Evolutionary conservation across 2,797 vertebrate genomes (phyloP).

Genomic region (Chelon labrosus): DNA sequence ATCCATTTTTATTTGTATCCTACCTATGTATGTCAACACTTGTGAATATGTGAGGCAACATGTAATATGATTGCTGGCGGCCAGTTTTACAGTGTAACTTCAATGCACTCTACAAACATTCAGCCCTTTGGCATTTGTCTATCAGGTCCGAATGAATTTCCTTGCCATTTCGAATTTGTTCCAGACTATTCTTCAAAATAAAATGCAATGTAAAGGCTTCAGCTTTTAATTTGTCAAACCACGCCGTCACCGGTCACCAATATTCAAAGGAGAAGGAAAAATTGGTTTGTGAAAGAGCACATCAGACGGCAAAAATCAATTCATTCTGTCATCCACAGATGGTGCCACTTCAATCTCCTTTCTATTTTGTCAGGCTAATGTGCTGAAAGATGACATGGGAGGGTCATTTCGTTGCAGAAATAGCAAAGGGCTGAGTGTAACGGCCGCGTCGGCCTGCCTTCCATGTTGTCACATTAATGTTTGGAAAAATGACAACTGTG

Average conservation of each 20-base stretch:
- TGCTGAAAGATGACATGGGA: conserved; percentile 77
- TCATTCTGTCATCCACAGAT: conserved; percentile 74
- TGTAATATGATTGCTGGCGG: no score
- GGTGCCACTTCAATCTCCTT: conserved; percentile 75
- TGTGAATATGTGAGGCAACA: no score
- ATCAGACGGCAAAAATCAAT: conserved; percentile 74
- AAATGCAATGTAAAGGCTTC: not conserved
- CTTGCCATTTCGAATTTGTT: not conserved
- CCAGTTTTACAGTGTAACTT: not conserved
- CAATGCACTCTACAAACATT: conserved; percentile 20
- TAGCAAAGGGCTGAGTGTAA: conserved; percentile 65
- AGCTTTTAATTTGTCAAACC: conserved; percentile 32
- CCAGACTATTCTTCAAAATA: not conserved
- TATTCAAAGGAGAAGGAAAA: not conserved
- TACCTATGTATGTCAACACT: no score
- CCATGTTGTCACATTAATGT: conserved; percentile 68
- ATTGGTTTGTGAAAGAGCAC: conserved; percentile 47
- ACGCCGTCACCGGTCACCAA: conserved; percentile 9
- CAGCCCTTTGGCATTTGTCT: conserved; percentile 7
- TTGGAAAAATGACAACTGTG: conserved; percentile 57
- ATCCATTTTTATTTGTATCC: no score
- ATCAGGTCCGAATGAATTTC: not conserved
- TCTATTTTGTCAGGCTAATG: conserved; percentile 79
- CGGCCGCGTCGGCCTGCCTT: conserved; percentile 63
- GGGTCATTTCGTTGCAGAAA: conserved; percentile 73